Base-by-base conservation (phyloP, 2,888 invertebrate genomes). In the Stictocephala bisonia region DNA sequence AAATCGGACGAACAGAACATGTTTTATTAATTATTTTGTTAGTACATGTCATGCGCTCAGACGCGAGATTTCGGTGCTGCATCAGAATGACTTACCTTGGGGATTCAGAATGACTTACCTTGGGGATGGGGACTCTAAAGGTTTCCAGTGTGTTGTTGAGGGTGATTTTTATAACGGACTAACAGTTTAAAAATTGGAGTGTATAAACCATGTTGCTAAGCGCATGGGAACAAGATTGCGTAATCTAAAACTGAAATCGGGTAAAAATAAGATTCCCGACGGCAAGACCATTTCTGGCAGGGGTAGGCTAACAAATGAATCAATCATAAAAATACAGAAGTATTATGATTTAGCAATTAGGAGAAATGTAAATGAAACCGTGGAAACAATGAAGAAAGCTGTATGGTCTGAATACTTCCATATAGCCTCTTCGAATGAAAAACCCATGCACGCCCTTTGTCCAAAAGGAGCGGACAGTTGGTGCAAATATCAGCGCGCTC, bases 381-480 rank as follows among this genome's bases (percentile, higher is more conserved):
- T 74, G 6, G 77, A 77, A 41, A 64, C 73, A 9, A 79, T 79
- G 78, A 79, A 78, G 48, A 76, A 75, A 56, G 79, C 74, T 4
- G 72, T 80, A 50, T 80, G 79, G 79, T 78, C 80, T 3, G 76
- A 74, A 9, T 80, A 72, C 58, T 75, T 72, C 24, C 80, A 80
- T 53, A 76, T 76, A 64, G 53, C 27, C 56, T 80, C 78, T 6
- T 73, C 79, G 1, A 76, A 79, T 27, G 75, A 75, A 58, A 75
- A 79, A 13, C 79, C 77, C 11, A 71, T 74, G 27, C 79, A 80
- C 64, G 44, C 75, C 3, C 22, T 75, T 29, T 80, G 80, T 76
- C 79, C 79, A n/a, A 44, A 44, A 44, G 44, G 44, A 7, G 44
- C 2, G 7, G 44, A 40, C 40, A 78, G 76, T 53, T 79, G 79